Percentiles rank a stretch among this genome's conserved stretches.
Evolutionary conservation across 2,113 vertebrate genomes (phyloP).

Genomic region (Centropus bengalensis): DNA sequence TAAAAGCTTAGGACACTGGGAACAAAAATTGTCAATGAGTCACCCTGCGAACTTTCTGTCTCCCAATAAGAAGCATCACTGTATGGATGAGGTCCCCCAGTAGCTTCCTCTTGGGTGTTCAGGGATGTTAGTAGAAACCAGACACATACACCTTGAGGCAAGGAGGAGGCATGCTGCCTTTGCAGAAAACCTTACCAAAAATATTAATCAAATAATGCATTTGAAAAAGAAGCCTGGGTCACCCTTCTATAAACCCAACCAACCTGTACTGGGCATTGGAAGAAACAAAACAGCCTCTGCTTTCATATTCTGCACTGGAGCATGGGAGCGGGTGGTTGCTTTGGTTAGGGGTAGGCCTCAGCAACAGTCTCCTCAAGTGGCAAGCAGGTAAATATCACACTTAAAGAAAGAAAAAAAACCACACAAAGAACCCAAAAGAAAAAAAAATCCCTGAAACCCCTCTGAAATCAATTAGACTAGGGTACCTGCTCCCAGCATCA

Average conservation of each 20-base stretch:
- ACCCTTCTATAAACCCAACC: not conserved
- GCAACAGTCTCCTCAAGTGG: not conserved
- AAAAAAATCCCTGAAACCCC: not conserved
- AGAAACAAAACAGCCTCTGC: not conserved
- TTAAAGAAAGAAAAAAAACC: not conserved
- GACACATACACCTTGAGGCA: rapidly evolving
- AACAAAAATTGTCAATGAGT: not conserved
- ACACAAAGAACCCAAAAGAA: not conserved
- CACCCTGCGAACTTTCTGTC: not conserved
- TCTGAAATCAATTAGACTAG: not conserved
- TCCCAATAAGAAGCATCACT: not conserved
- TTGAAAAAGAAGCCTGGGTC: not conserved
- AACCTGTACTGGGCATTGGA: not conserved
- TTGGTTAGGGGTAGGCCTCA: rapidly evolving
- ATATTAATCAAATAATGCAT: rapidly evolving
- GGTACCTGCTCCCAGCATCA: not conserved
- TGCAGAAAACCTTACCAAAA: not conserved
- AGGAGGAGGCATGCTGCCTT: not conserved
- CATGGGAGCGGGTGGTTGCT: rapidly evolving
- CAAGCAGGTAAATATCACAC: not conserved
- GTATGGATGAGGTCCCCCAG: not conserved
- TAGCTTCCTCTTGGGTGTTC: not conserved
- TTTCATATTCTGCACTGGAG: not conserved
- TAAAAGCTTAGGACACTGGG: not conserved
- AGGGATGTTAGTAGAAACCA: not conserved